Conservation (phyloP, 2,888 invertebrate species). For the Acleris sparsana region DNA sequence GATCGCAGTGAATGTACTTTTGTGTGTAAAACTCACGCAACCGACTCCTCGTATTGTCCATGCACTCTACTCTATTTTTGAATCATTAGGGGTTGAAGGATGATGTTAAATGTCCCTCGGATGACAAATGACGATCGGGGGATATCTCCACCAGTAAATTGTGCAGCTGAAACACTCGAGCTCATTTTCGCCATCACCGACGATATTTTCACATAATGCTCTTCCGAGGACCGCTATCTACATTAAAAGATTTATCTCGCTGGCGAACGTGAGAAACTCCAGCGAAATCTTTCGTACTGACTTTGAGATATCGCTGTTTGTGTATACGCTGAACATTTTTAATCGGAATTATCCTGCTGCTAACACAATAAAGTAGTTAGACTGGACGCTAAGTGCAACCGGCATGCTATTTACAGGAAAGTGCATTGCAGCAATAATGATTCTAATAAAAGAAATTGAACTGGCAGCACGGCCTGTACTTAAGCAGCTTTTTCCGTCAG, state of each 20-base stretch:
- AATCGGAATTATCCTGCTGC: slow-evolving; percentile 28
- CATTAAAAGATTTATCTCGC: slow-evolving; percentile 65
- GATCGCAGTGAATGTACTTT: neutral
- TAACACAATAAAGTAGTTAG: slow-evolving; percentile 29
- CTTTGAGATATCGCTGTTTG: slow-evolving; percentile 30
- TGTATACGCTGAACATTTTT: slow-evolving; percentile 21
- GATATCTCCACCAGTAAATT: slow-evolving; percentile 25
- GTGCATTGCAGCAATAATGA: slow-evolving; percentile 29
- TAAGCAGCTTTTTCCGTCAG: slow-evolving; percentile 1
- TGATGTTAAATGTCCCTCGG: slow-evolving; percentile 31
- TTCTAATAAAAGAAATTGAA: slow-evolving; percentile 26
- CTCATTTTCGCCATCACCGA: slow-evolving; percentile 59
- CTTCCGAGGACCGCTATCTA: slow-evolving; percentile 59
- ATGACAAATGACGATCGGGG: slow-evolving; percentile 33
- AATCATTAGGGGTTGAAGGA: slow-evolving; percentile 21
- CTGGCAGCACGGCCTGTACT: slow-evolving; percentile 1
- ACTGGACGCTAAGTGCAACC: slow-evolving; percentile 26
- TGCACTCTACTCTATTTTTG: slow-evolving; percentile 16
- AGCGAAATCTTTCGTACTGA: slow-evolving; percentile 14
- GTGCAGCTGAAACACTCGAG: slow-evolving; percentile 55
- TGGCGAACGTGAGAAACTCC: slow-evolving; percentile 44
- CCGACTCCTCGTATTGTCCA: slow-evolving; percentile 7
- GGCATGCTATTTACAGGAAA: slow-evolving; percentile 26
- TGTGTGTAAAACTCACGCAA: neutral
- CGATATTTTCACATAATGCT: slow-evolving; percentile 69